phyloP scores from a whole-genome alignment of 2,888 invertebrate species.

The Drosophila kanekoi region DNA sequence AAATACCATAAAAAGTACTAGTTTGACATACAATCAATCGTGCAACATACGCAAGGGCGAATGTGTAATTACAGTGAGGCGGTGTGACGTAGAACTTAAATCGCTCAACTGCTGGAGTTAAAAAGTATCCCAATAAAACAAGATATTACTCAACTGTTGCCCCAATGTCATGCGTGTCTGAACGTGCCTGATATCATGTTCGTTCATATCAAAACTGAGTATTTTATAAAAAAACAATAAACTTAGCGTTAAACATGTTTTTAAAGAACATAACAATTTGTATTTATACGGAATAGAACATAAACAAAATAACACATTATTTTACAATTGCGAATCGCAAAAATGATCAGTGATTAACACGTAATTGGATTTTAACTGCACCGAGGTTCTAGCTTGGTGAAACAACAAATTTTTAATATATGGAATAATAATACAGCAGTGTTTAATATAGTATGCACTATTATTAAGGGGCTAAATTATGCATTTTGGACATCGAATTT shows the following conservation, averaged over 20 bases:
- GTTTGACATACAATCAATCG: neutral
- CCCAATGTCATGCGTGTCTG: neutral
- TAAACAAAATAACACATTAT: constrained; percentile 40
- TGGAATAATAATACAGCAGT: constrained; percentile 78
- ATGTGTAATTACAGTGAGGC: no score
- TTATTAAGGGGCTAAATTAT: constrained; percentile 74
- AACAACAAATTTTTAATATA: constrained; percentile 75
- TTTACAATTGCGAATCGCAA: constrained; percentile 10
- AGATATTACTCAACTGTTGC: neutral
- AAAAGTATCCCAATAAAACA: no score
- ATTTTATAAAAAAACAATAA: no score
- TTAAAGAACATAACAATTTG: constrained; percentile 33
- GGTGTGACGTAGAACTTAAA: no score
- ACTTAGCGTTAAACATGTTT: neutral
- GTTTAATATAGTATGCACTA: constrained; percentile 64
- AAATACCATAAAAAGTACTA: constrained; percentile 19
- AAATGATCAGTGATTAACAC: constrained; percentile 17
- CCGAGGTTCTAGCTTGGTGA: constrained; percentile 43
- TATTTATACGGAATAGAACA: constrained; percentile 42
- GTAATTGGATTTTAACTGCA: constrained; percentile 31
- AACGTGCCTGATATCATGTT: neutral
- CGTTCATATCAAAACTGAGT: neutral
- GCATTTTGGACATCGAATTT: constrained; percentile 71
- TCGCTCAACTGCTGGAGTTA: no score
- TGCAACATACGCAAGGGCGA: no score